A percentile compares a stretch with the other conserved stretches of the same genome.
phyloP scores from a whole-genome alignment of 2,888 invertebrate genomes.

The Papilio gigon region DNA sequence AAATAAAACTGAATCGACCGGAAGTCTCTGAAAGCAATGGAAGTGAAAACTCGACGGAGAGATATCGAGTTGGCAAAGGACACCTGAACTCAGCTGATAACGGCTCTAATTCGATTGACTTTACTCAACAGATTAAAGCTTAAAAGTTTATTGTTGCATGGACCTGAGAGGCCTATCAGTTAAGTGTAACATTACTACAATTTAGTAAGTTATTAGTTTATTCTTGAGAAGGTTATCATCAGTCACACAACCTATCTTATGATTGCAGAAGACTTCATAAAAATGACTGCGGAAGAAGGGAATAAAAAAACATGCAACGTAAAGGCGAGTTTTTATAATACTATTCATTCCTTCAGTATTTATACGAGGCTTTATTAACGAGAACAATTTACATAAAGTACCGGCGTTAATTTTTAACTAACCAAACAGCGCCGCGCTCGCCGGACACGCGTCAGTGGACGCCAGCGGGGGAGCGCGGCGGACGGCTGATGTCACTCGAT shows the following conservation, averaged over 20 bases:
- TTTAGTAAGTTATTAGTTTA: too few species aligned
- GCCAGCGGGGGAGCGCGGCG: too few species aligned
- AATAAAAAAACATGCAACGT: neutral
- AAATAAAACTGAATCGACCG: neutral
- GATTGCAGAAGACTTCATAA: too few species aligned
- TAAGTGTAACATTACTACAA: too few species aligned
- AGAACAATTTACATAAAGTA: slow-evolving; percentile 16
- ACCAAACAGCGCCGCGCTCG: slow-evolving; percentile 23
- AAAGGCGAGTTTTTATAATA: neutral
- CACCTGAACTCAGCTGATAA: slow-evolving; percentile 26
- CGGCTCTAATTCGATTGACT: slow-evolving; percentile 17
- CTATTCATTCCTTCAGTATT: neutral
- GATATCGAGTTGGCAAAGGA: slow-evolving; percentile 10
- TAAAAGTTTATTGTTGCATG: slow-evolving; percentile 10
- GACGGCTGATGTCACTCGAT: neutral
- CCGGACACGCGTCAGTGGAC: neutral
- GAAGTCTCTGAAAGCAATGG: slow-evolving; percentile 9
- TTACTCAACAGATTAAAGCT: slow-evolving; percentile 8
- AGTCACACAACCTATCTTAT: neutral
- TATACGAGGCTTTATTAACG: slow-evolving; percentile 2
- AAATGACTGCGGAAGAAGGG: neutral
- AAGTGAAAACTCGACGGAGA: slow-evolving; percentile 9
- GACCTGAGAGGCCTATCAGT: neutral
- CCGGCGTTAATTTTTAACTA: slow-evolving; percentile 27
- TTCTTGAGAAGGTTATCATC: neutral